Percentiles rank a stretch among this genome's conserved stretches.
Conservation (phyloP, 2,113 vertebrate genomes). For the Tonatia bakeri region DNA sequence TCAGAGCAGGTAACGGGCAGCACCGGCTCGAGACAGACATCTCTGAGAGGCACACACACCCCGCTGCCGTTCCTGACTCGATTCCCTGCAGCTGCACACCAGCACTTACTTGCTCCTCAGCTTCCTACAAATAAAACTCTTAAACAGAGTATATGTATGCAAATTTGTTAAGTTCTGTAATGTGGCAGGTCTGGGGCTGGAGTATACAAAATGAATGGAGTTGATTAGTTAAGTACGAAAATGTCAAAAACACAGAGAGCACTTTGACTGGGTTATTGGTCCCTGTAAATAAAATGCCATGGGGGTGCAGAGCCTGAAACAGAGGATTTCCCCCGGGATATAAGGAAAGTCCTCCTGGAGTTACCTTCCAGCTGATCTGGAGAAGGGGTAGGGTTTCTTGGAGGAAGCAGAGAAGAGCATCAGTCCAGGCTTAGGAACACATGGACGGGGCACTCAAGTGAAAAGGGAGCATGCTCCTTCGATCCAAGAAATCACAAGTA, state of each 20-base stretch:
- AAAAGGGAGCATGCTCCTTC: background rate
- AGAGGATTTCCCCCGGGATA: background rate
- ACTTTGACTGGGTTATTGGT: background rate
- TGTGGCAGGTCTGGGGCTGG: background rate
- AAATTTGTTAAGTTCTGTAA: background rate
- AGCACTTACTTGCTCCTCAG: background rate
- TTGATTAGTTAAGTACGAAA: background rate
- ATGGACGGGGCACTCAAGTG: background rate
- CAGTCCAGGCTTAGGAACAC: background rate
- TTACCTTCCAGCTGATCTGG: background rate
- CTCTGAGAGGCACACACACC: background rate
- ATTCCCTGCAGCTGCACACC: background rate
- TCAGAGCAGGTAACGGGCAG: background rate
- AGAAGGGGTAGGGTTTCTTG: background rate
- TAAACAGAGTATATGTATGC: background rate
- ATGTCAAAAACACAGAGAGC: background rate
- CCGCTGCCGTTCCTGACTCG: background rate
- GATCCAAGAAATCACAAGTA: background rate
- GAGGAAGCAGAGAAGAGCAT: background rate
- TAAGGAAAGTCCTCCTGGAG: background rate
- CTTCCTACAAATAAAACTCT: conserved; percentile 5
- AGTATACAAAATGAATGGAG: background rate
- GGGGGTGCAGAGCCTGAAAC: background rate
- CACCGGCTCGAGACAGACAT: background rate
- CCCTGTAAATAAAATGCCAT: background rate